Conservation (phyloP, 2,888 invertebrate genomes). For the Acleris holmiana region DNA sequence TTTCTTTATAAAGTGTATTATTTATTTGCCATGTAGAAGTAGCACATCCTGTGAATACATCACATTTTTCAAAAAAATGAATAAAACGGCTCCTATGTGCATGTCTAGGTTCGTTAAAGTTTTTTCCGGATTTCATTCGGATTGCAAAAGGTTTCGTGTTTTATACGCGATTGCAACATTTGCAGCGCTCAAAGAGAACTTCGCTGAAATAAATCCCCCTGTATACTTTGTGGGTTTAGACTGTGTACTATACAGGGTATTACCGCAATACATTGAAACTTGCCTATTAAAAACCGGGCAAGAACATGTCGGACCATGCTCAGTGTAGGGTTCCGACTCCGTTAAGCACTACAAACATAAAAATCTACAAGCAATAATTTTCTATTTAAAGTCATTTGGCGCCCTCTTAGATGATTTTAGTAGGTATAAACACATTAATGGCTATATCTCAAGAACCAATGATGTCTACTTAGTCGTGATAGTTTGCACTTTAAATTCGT, state of each 20-base stretch:
- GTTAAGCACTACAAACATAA: no score
- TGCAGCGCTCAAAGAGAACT: slow-evolving; percentile 58
- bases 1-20: no score
- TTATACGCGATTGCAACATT: slow-evolving; percentile 47
- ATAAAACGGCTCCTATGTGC: slow-evolving; percentile 18
- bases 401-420: no score
- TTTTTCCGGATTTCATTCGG: slow-evolving; percentile 48
- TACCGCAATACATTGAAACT: slow-evolving; percentile 22
- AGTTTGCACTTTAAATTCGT: no score
- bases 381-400: no score
- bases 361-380: no score
- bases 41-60: background rate
- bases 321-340: no score
- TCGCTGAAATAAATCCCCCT: slow-evolving; percentile 54
- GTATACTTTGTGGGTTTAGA: slow-evolving; percentile 63
- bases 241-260: slow-evolving; percentile 57
- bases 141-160: slow-evolving; percentile 48
- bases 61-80: slow-evolving; percentile 3
- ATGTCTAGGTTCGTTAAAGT: slow-evolving; percentile 49
- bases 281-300: slow-evolving; percentile 36
- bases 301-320: no score
- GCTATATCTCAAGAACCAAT: no score
- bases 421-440: no score
- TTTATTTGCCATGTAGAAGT: no score
- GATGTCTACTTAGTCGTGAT: no score